Conservation (phyloP, 1,140 invertebrate species). For the Euglossa dilemma region DNA sequence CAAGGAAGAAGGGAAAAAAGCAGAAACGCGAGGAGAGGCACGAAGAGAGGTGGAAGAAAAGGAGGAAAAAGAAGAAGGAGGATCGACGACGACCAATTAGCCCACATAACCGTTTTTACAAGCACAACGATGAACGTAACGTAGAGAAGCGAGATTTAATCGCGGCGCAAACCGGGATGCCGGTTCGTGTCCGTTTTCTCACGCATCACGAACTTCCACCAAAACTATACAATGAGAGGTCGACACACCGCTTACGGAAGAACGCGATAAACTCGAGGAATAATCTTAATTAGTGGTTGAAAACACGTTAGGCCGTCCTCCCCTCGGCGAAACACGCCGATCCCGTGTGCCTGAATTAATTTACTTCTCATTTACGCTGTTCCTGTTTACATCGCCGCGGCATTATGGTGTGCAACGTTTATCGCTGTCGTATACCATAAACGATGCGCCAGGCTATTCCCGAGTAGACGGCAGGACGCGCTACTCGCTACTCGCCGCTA, state of each 20-base stretch:
- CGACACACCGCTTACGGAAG: constrained; percentile 34
- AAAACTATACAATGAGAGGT: constrained; percentile 51
- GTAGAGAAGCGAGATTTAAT: constrained; percentile 72
- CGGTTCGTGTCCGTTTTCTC: constrained; percentile 73
- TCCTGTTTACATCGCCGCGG: constrained; percentile 25
- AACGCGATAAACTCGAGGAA: constrained; percentile 56
- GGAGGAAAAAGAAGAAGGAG: constrained; percentile 50
- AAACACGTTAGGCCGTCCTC: constrained; percentile 49
- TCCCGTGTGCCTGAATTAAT: constrained; percentile 41
- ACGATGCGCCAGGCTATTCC: not conserved
- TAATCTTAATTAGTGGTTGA: constrained; percentile 61
- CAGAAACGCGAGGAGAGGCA: constrained; percentile 12
- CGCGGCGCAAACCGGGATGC: constrained; percentile 68
- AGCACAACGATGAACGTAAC: constrained; percentile 67
- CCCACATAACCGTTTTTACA: constrained; percentile 75
- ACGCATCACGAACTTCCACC: constrained; percentile 63
- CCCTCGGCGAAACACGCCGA: constrained; percentile 13
- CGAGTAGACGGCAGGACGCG: not conserved
- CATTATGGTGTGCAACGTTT: not conserved
- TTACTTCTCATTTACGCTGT: constrained; percentile 37
- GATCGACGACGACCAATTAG: constrained; percentile 73
- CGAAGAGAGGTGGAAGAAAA: not conserved
- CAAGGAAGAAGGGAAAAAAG: constrained; percentile 7
- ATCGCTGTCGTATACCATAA: not conserved
- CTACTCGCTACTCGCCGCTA: not conserved